These are phyloP conservation scores for Heteromormyrus szaboi DNA, from an alignment of 2,797 vertebrate genomes.

Conservation along the genomic window DNA sequence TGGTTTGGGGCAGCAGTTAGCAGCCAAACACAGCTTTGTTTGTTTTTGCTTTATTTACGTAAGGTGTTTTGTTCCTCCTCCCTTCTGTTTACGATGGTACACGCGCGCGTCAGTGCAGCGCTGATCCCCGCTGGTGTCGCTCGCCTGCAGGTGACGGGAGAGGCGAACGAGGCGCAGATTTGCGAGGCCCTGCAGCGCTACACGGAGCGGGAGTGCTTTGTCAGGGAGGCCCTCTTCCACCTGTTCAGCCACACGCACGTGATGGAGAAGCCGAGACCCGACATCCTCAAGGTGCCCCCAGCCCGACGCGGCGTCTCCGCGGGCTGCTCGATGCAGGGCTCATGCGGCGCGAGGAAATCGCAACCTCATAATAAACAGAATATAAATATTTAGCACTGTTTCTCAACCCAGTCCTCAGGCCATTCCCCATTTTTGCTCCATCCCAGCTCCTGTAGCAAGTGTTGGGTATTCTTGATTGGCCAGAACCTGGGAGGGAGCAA, in stretches of 20 bases:
- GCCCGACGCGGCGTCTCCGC: not conserved
- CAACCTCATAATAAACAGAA: not conserved
- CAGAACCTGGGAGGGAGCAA: not conserved
- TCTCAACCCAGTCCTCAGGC: not conserved
- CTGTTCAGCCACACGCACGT: slow-evolving; percentile 92
- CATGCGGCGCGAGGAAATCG: not conserved
- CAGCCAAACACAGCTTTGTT: not conserved
- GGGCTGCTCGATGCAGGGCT: not conserved
- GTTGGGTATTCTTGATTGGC: not conserved
- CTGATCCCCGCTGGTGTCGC: slow-evolving; percentile 59
- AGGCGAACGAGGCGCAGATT: slow-evolving; percentile 96
- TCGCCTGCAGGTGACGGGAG: slow-evolving; percentile 82
- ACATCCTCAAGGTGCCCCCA: slow-evolving; percentile 83
- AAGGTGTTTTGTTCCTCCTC: not conserved
- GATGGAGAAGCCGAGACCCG: slow-evolving; percentile 93
- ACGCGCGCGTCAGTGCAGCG: not conserved
- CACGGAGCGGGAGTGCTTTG: slow-evolving; percentile 92
- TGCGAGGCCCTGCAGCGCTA: slow-evolving; percentile 90
- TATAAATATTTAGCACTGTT: not conserved
- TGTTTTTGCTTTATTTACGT: not conserved
- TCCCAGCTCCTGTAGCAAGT: not conserved
- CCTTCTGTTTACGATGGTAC: not conserved
- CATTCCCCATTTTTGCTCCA: not conserved
- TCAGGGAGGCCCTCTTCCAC: slow-evolving; percentile 93
- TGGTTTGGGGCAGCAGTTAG: not conserved